A percentile compares a stretch with the other conserved stretches of the same genome.
Evolutionary conservation across 2,888 invertebrate genomes (phyloP).

Genomic region (Leucoma salicis): DNA sequence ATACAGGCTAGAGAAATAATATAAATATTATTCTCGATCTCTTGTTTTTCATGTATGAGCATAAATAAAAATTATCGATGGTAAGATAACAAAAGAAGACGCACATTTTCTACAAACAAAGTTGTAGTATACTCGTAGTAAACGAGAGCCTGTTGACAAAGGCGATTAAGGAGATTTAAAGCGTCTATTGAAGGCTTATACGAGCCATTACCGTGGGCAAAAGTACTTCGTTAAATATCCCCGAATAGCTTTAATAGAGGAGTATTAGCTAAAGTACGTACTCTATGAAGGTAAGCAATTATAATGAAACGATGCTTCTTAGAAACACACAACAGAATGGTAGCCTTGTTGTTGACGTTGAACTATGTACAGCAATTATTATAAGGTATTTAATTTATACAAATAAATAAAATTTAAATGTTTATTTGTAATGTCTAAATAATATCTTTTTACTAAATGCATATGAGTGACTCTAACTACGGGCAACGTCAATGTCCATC

Average conservation of each 20-base stretch:
- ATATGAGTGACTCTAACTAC: no score
- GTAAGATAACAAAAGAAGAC: no score
- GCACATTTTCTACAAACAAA: not conserved
- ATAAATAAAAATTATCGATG: no score
- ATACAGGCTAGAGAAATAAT: no score
- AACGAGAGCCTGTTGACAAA: conserved; percentile 34
- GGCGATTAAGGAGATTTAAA: conserved; percentile 48
- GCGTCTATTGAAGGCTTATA: conserved; percentile 41
- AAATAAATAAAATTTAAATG: no score
- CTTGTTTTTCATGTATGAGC: no score
- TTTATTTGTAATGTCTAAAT: no score
- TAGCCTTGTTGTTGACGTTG: not conserved
- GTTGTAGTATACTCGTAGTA: conserved; percentile 6
- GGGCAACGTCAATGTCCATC: no score
- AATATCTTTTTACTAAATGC: no score
- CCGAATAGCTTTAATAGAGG: conserved; percentile 24
- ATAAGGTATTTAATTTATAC: no score
- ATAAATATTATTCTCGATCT: no score
- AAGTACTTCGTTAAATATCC: conserved; percentile 29
- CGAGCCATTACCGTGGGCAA: conserved; percentile 29
- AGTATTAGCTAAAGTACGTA: conserved; percentile 6
- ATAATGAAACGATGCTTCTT: not conserved
- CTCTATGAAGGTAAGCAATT: not conserved
- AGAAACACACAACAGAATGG: conserved; percentile 3
- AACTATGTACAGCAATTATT: not conserved